Conservation (phyloP, 1,140 invertebrate species). For the Microplitis demolitor region DNA sequence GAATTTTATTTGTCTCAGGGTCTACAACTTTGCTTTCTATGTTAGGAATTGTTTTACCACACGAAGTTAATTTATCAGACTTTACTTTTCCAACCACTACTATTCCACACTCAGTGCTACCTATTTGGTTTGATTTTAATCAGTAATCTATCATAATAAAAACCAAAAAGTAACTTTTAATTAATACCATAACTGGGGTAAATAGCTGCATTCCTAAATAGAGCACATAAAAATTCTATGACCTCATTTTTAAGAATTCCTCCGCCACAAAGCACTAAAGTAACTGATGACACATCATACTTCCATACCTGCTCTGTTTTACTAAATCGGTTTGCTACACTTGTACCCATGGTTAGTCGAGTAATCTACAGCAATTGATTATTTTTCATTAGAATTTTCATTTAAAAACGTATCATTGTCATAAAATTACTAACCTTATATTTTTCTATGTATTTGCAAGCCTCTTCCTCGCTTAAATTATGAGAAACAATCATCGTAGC, state of each 20-base stretch:
- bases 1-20: conserved; percentile 37
- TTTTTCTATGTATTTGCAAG: conserved; percentile 37
- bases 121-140: conserved; percentile 29
- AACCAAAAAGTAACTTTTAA: background rate
- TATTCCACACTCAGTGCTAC: conserved; percentile 39
- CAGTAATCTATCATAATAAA: background rate
- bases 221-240: conserved; percentile 20
- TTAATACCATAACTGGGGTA: conserved; percentile 40
- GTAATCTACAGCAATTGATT: conserved; percentile 2
- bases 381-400: too few relatives aligned
- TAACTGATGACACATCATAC: conserved; percentile 40
- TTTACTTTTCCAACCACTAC: background rate
- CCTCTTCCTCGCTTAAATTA: conserved; percentile 25
- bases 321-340: conserved; percentile 34
- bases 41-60: too few relatives aligned
- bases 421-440: conserved; percentile 30
- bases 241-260: conserved; percentile 41
- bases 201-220: conserved; percentile 30
- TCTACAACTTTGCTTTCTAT: too few relatives aligned
- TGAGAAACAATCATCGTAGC: conserved; percentile 24
- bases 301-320: conserved; percentile 23
- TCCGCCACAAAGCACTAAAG: conserved; percentile 39
- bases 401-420: too few relatives aligned
- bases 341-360: conserved; percentile 32
- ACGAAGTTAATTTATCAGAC: conserved; percentile 17